phyloP scores from a whole-genome alignment of 2,888 invertebrate species.

The Alloscopus bannaensis region DNA sequence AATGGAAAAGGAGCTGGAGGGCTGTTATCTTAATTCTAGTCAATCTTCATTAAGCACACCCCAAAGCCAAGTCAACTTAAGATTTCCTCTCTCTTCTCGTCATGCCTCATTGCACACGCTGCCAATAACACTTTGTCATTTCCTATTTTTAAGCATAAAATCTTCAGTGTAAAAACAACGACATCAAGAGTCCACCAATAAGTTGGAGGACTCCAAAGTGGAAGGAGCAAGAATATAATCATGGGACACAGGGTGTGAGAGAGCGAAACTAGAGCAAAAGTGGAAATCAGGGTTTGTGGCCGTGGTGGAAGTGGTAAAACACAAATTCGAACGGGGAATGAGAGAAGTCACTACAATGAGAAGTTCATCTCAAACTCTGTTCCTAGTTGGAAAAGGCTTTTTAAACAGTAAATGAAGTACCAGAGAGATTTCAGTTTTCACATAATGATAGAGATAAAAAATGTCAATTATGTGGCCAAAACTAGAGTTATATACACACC shows the following conservation, averaged over 20 bases:
- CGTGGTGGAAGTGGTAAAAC: conserved; percentile 9
- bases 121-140: conserved; percentile 66
- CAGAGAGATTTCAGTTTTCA: too few relatives aligned
- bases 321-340: not conserved
- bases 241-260: too few relatives aligned
- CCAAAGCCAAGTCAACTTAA: conserved; percentile 51
- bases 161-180: conserved; percentile 18
- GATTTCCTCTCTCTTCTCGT: conserved; percentile 51
- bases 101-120: conserved; percentile 66
- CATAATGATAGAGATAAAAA: too few relatives aligned
- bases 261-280: not conserved
- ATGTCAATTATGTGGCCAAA: too few relatives aligned
- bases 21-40: conserved; percentile 68
- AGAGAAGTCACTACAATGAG: too few relatives aligned
- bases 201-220: not conserved
- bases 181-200: not conserved
- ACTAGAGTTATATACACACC: too few relatives aligned
- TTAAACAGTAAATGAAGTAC: too few relatives aligned
- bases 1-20: conserved; percentile 35
- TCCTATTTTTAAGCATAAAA: conserved; percentile 57
- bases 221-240: too few relatives aligned
- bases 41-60: conserved; percentile 68
- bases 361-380: too few relatives aligned
- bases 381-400: too few relatives aligned
- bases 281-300: conserved; percentile 9